Conservation (phyloP, 2,888 invertebrate genomes). For the Sycophila texana region DNA sequence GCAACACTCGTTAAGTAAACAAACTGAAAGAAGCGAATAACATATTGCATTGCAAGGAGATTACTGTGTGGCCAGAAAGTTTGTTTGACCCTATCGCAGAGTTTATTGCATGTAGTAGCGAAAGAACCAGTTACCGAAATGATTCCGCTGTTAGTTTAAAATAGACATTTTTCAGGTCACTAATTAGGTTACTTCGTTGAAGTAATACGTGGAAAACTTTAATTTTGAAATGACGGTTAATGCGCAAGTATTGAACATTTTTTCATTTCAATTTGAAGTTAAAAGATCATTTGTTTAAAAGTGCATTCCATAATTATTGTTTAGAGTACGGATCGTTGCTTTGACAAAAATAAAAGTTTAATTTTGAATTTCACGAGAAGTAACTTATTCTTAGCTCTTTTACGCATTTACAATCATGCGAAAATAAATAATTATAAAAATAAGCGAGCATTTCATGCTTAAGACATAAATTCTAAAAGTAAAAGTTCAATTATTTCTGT, state of each 20-base stretch:
- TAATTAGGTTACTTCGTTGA: too few relatives aligned
- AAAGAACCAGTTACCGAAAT: constrained; percentile 5
- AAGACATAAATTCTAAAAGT: constrained; percentile 67
- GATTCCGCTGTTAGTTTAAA: background rate
- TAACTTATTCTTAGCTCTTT: constrained; percentile 23
- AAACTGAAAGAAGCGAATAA: constrained; percentile 16
- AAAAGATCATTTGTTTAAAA: background rate
- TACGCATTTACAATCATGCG: constrained; percentile 63
- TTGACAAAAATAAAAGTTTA: constrained; percentile 4
- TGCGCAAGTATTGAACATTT: too few relatives aligned
- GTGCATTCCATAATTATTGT: background rate
- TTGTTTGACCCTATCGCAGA: background rate
- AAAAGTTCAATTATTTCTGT: constrained; percentile 70
- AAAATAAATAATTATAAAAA: constrained; percentile 75
- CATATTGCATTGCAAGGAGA: constrained; percentile 18
- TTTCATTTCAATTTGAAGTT: too few relatives aligned
- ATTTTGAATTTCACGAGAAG: background rate
- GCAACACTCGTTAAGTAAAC: constrained; percentile 19
- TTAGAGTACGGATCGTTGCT: background rate
- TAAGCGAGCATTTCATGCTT: constrained; percentile 73
- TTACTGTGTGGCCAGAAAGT: background rate
- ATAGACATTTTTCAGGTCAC: background rate
- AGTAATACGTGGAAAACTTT: too few relatives aligned
- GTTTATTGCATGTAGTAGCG: background rate
- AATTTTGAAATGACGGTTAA: too few relatives aligned